A percentile compares a stretch with the other conserved stretches of the same genome.
Conservation (phyloP, 2,888 invertebrate species). For the Augochlorella aurata region DNA sequence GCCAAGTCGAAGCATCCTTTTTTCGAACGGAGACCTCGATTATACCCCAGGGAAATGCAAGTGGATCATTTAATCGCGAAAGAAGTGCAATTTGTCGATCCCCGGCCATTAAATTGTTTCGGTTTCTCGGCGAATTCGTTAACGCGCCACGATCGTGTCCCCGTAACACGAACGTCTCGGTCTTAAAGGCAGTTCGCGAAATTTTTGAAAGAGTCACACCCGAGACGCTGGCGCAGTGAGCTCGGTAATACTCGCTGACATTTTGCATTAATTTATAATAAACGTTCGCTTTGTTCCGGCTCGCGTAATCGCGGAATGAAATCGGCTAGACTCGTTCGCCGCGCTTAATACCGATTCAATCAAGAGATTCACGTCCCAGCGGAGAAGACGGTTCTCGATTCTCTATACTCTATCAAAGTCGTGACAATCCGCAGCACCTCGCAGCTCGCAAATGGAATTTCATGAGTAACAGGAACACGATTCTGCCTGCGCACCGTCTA, state of each 20-base stretch:
- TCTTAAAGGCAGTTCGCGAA: neutral
- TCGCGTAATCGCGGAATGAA: neutral
- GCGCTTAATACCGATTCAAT: neutral
- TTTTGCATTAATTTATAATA: neutral
- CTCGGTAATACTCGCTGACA: neutral
- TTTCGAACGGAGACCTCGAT: constrained; percentile 56
- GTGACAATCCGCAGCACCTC: constrained; percentile 17
- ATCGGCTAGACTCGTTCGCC: neutral
- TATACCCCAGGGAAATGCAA: constrained; percentile 58
- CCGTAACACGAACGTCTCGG: neutral
- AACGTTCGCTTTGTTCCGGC: neutral
- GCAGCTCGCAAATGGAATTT: constrained; percentile 16
- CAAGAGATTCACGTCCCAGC: neutral
- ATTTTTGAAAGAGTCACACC: neutral
- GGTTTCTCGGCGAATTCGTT: constrained; percentile 34
- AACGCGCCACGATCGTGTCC: constrained; percentile 26
- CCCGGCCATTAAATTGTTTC: constrained; percentile 56
- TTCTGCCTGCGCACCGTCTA: neutral
- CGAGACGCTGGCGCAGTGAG: neutral
- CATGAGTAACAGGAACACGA: constrained; percentile 38
- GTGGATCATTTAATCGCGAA: constrained; percentile 57
- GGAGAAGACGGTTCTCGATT: constrained; percentile 21
- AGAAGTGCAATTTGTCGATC: constrained; percentile 64
- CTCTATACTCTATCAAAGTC: constrained; percentile 21
- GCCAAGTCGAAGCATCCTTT: constrained; percentile 45